Percentiles rank a stretch among this genome's conserved stretches.
Evolutionary conservation across 2,113 vertebrate genomes (phyloP).

Genomic region (Callospermophilus lateralis): DNA sequence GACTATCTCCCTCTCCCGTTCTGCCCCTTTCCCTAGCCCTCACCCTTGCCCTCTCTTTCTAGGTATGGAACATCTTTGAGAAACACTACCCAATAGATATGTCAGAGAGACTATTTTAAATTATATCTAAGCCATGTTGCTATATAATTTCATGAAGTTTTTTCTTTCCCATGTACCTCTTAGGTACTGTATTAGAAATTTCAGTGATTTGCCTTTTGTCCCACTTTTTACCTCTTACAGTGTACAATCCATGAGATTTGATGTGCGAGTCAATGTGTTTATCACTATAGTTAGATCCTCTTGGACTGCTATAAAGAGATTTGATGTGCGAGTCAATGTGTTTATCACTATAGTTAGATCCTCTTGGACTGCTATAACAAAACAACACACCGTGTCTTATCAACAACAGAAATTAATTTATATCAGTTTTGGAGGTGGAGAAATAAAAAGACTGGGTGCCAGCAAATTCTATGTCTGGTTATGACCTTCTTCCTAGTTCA

Average conservation of each 20-base stretch:
- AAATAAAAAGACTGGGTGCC: not conserved
- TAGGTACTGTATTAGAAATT: not conserved
- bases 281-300: not conserved
- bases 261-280: not conserved
- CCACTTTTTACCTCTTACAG: not conserved
- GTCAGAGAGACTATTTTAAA: constrained; percentile 23
- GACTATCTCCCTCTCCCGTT: too few relatives aligned
- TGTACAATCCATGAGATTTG: not conserved
- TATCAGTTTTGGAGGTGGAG: not conserved
- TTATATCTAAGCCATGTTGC: not conserved
- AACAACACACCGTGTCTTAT: not conserved
- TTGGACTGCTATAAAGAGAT: too few relatives aligned
- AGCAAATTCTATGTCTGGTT: not conserved
- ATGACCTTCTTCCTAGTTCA: not conserved
- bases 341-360: not conserved
- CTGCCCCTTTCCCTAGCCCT: too few relatives aligned
- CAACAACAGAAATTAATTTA: not conserved
- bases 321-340: not conserved
- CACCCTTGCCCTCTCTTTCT: too few relatives aligned
- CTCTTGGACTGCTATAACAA: not conserved
- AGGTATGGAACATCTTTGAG: not conserved
- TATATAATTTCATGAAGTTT: constrained; percentile 13
- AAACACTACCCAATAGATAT: not conserved
- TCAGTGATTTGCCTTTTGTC: not conserved
- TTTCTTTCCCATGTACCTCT: not conserved